Percentiles rank a stretch among this genome's conserved stretches.
Conservation (phyloP, 2,113 vertebrate species). For the Eleginops maclovinus region DNA sequence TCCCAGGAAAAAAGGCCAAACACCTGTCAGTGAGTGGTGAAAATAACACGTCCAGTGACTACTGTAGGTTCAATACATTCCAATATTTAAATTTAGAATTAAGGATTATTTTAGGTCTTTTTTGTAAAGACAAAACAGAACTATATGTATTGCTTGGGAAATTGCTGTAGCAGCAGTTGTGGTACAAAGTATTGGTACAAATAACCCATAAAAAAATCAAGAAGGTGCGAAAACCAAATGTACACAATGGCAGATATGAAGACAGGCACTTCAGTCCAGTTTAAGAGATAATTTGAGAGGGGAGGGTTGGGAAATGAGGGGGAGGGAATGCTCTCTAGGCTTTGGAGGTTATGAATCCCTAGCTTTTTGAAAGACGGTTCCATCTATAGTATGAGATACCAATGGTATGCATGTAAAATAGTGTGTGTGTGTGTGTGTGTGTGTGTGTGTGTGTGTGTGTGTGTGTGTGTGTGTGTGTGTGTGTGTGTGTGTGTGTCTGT, state of each 20-base stretch:
- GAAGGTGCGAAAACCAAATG: too few relatives aligned
- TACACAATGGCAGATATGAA: too few relatives aligned
- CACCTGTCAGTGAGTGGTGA: conserved; percentile 12
- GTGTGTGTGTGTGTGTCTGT: background rate
- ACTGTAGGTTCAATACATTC: background rate
- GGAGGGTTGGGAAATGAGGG: conserved; percentile 59
- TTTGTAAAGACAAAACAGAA: background rate
- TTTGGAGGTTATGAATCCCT: conserved; percentile 47
- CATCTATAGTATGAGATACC: conserved; percentile 39
- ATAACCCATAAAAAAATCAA: too few relatives aligned
- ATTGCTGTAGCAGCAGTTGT: background rate
- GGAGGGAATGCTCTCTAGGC: conserved; percentile 56
- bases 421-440: background rate
- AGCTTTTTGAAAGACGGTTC: conserved; percentile 48
- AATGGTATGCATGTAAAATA: conserved; percentile 21
- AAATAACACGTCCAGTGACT: conserved; percentile 6
- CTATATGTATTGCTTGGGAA: background rate
- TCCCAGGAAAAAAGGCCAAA: conserved; percentile 1
- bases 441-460: background rate
- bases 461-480: background rate
- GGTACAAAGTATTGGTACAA: background rate
- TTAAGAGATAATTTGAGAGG: conserved; percentile 16
- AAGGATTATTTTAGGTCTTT: background rate
- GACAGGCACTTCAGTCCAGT: background rate
- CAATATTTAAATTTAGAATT: conserved; percentile 9